Evolutionary conservation across 2,888 invertebrate genomes (phyloP).

Genomic region (Trachelus iudaicus): DNA sequence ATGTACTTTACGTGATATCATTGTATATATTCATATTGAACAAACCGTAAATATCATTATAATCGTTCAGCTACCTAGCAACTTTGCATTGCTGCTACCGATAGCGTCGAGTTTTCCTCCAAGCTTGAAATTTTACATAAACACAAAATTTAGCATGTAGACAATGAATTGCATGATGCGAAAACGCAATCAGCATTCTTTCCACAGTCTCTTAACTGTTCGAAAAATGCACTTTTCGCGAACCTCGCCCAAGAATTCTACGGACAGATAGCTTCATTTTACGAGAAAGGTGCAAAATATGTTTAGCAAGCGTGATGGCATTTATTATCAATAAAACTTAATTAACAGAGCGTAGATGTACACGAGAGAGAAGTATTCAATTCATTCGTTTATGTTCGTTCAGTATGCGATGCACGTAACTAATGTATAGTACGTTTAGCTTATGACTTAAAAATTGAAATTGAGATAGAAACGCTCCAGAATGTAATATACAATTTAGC

Average conservation of each 20-base stretch:
- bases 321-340: constrained; percentile 66
- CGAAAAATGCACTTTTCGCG: background rate
- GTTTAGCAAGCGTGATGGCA: constrained; percentile 65
- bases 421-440: constrained; percentile 57
- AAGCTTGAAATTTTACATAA: background rate
- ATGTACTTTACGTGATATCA: background rate
- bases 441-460: constrained; percentile 49
- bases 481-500: constrained; percentile 9
- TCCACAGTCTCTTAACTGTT: background rate
- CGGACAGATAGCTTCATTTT: background rate
- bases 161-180: no score
- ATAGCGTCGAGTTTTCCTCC: background rate
- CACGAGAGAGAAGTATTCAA: constrained; percentile 61
- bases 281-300: constrained; percentile 32
- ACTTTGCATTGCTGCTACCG: background rate
- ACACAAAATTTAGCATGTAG: background rate
- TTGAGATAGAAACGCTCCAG: constrained; percentile 51
- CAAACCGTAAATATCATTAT: background rate
- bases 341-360: constrained; percentile 65
- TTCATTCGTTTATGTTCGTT: constrained; percentile 52
- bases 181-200: background rate
- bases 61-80: background rate
- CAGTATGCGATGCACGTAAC: constrained; percentile 53
- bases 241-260: background rate
- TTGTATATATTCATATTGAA: no score